Conservation (phyloP, 1,140 invertebrate species). For the Bombus affinis region DNA sequence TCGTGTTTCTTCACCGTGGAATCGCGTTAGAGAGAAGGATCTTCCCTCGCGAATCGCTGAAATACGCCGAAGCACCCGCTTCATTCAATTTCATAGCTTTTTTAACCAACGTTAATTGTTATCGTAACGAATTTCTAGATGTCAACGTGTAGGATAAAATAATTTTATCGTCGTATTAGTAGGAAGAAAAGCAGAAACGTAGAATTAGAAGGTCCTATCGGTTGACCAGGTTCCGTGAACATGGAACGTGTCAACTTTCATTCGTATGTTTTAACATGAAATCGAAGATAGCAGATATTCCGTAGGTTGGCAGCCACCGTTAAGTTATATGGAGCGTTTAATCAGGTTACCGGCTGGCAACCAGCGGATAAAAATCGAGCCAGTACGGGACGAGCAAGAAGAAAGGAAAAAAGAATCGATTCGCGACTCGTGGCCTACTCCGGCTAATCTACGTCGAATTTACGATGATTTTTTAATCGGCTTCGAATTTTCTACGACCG, state of each 20-base stretch:
- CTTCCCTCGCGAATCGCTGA: not conserved
- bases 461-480: conserved; percentile 15
- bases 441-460: conserved; percentile 11
- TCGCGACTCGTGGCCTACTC: not conserved
- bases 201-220: too few species aligned
- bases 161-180: too few species aligned
- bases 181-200: too few species aligned
- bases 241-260: conserved; percentile 10
- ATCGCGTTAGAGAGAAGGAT: not conserved
- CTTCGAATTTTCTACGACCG: not conserved
- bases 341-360: conserved; percentile 49
- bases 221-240: too few species aligned
- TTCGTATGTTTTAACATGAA: conserved; percentile 32
- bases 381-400: not conserved
- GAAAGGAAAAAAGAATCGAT: conserved; percentile 30
- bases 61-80: not conserved
- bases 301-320: not conserved
- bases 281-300: not conserved
- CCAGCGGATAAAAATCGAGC: conserved; percentile 52
- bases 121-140: not conserved
- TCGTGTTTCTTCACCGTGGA: not conserved
- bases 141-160: too few species aligned
- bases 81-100: not conserved
- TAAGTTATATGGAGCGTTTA: not conserved
- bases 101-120: not conserved